phyloP scores from a whole-genome alignment of 2,113 vertebrate genomes.

The Gracilinanus agilis region DNA sequence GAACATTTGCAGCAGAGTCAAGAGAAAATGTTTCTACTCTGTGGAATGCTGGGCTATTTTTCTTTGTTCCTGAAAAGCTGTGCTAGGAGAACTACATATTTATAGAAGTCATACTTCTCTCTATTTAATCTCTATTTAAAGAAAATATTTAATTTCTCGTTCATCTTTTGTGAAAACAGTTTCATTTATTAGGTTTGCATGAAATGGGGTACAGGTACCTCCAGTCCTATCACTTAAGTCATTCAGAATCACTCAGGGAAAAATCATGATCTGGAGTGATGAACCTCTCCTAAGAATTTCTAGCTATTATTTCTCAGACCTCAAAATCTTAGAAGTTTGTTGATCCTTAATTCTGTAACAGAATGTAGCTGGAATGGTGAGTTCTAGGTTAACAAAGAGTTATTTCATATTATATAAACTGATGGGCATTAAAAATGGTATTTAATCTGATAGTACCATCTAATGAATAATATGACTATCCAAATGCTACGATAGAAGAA shows the following conservation, averaged over 20 bases:
- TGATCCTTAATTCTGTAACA: background rate
- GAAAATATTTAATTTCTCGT: background rate
- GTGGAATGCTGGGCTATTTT: background rate
- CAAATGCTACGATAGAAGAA: background rate
- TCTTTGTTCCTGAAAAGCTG: background rate
- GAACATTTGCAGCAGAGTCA: background rate
- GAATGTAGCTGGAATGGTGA: background rate
- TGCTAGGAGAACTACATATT: background rate
- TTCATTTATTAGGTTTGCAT: background rate
- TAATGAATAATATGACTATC: background rate
- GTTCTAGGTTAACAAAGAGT: background rate
- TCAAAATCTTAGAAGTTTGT: background rate
- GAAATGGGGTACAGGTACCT: background rate
- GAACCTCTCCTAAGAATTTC: background rate
- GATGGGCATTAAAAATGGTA: conserved; percentile 9
- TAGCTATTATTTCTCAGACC: background rate
- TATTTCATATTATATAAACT: conserved; percentile 11
- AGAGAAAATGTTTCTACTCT: background rate
- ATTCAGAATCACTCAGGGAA: background rate
- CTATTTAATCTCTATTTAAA: no score
- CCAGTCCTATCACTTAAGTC: background rate
- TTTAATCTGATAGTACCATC: conserved; percentile 26
- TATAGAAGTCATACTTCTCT: background rate
- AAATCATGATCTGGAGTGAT: background rate
- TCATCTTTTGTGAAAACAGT: background rate